Base-by-base conservation (phyloP, 2,888 invertebrate genomes). In the Mechanitis mazaeus region DNA sequence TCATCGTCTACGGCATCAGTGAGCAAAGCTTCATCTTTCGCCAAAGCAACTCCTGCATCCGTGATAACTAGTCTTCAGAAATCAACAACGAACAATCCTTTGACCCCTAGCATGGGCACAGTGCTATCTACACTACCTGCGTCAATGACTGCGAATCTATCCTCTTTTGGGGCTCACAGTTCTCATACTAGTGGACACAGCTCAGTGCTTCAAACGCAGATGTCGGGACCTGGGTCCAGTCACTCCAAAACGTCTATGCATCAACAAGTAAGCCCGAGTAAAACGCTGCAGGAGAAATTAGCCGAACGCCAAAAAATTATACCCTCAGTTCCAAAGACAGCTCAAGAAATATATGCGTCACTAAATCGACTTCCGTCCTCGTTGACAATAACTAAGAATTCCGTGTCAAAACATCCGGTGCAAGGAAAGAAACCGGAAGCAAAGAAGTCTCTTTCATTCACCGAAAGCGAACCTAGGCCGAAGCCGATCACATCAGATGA, bases 201-300 rank as follows among this genome's bases (percentile, higher is more conserved):
- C 46, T 67, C 76, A 1, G 54, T 72, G 33, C 82, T 85, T 3
- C 81, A 85, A 65, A 85, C 88, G 11, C 88, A 88, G 59, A 79
- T 83, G 77, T 75, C 85, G 0, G 9, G 42, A 9, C 71, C 73
- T 2, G 68, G 85, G 3, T 79, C 84, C 0, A 78, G 80, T 1
- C 88, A 85, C 61, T 71, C 83, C 0, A 88, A 88, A 66, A 87
- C 84, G 0, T 84, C 79, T 1, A 67, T 79, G 74, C 88, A 86
- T 64, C 84, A 85, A 68, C 90, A 89, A 74, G 81, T 84, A 1
- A 92, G 91, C 70, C 91, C 93, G 0, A 92, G 92, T 0, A 94
- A 94, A 81, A 94, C 94, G 0, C 76, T 94, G 61, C 94, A 94
- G 72, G 93, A 94, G 75, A 94, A 93, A 77, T 78, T 94, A 60